These are phyloP conservation scores for Microctonus hyperodae DNA, from an alignment of 2,888 invertebrate species.

Conservation along the genomic window DNA sequence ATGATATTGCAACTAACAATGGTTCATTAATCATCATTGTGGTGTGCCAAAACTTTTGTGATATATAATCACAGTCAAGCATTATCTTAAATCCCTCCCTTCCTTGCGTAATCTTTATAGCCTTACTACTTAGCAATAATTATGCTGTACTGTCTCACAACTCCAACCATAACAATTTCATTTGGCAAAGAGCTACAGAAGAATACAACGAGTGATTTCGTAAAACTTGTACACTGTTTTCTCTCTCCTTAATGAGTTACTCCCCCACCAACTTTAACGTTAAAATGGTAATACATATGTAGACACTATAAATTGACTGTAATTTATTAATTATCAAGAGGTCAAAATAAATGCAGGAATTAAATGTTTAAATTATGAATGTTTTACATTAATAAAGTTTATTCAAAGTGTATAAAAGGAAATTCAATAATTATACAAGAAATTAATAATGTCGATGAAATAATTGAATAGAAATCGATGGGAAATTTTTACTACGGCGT, in stretches of 20 bases:
- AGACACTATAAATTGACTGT: not conserved
- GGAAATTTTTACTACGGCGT: not conserved
- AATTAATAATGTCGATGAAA: not conserved
- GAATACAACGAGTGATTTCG: not conserved
- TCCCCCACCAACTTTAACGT: not conserved
- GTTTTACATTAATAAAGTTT: not conserved
- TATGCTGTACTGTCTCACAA: not conserved
- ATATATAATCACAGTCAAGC: not conserved
- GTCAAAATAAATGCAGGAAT: not conserved
- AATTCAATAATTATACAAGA: not conserved
- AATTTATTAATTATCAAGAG: not conserved
- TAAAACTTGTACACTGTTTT: not conserved
- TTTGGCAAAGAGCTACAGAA: not conserved
- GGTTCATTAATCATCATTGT: not conserved
- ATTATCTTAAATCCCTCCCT: not conserved
- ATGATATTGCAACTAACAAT: not conserved
- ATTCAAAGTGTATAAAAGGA: not conserved
- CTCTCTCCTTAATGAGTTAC: not conserved
- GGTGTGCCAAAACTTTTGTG: not conserved
- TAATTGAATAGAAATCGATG: not conserved
- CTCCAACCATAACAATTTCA: not conserved
- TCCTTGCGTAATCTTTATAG: constrained; percentile 3
- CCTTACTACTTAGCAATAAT: not conserved
- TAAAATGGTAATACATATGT: not conserved
- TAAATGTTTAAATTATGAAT: not conserved